A percentile compares a stretch with the other conserved stretches of the same genome.
Evolutionary conservation across 2,113 vertebrate genomes (phyloP).

Genomic region (Indri indri): DNA sequence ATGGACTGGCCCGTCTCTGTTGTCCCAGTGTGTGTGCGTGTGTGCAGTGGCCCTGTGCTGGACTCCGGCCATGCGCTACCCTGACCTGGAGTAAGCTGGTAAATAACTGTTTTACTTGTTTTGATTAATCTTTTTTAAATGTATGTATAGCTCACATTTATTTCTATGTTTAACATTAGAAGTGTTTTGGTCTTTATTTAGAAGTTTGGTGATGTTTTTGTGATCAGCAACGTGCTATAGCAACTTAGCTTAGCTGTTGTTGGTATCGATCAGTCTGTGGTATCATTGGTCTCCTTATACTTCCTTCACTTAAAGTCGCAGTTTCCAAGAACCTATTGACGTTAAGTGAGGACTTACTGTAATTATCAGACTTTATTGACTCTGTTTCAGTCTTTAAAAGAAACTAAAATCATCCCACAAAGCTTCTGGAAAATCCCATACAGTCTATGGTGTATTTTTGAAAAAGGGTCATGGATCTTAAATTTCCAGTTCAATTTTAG

Average conservation of each 20-base stretch:
- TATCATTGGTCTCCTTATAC: no score
- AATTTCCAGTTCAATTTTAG: background rate
- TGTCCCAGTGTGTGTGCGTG: background rate
- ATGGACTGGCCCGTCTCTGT: background rate
- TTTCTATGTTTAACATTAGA: background rate
- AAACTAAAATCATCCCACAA: background rate
- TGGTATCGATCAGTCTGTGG: no score
- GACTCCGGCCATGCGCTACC: background rate
- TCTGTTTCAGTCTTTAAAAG: background rate
- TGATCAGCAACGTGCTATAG: background rate
- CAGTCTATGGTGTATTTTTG: background rate
- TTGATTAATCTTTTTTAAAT: background rate
- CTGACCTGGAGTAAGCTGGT: background rate
- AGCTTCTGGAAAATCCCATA: background rate
- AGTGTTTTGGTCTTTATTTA: background rate
- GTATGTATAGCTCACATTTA: background rate
- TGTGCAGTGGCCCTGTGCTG: background rate
- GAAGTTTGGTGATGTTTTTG: background rate
- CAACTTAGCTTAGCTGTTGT: background rate
- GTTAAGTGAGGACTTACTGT: background rate
- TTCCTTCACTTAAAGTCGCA: no score
- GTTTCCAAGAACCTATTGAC: no score
- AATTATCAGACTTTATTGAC: background rate
- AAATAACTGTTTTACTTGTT: background rate
- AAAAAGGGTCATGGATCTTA: background rate